Conservation (phyloP, 2,888 invertebrate species). For the Tenthredo mesomela region DNA sequence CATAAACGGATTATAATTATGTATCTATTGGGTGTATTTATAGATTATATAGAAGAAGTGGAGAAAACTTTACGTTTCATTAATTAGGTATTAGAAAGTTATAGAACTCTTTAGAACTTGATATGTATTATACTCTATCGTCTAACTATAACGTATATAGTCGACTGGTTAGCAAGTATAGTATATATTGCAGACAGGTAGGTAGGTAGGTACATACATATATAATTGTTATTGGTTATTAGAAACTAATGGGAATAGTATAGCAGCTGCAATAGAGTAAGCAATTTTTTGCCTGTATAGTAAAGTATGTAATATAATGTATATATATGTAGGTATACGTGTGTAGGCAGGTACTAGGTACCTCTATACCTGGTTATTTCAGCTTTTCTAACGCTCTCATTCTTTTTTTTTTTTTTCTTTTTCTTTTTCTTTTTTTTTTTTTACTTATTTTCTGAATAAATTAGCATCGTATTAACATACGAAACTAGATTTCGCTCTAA, state of each 20-base stretch:
- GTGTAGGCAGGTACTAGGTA: neutral
- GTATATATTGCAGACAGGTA: neutral
- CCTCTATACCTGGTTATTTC: neutral
- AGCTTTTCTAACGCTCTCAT: neutral
- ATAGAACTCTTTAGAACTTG: neutral
- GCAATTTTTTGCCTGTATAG: neutral
- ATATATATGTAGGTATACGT: neutral
- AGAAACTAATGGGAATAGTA: constrained; percentile 29
- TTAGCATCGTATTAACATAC: constrained; percentile 30
- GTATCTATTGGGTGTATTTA: neutral
- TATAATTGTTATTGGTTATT: constrained; percentile 40
- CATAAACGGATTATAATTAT: no score
- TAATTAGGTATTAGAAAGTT: constrained; percentile 48
- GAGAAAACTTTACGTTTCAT: constrained; percentile 49
- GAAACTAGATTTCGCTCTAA: constrained; percentile 42
- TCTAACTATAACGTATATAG: neutral
- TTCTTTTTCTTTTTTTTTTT: neutral
- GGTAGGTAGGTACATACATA: no score
- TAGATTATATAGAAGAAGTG: neutral
- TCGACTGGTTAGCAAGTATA: constrained; percentile 34
- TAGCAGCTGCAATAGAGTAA: neutral
- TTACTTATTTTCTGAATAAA: neutral
- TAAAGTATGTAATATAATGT: neutral
- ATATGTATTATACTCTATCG: constrained; percentile 27
- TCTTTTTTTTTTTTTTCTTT: neutral